A percentile compares a stretch with the other conserved stretches of the same genome.
phyloP scores from a whole-genome alignment of 2,888 invertebrate genomes.

The Rotaria macrura region DNA sequence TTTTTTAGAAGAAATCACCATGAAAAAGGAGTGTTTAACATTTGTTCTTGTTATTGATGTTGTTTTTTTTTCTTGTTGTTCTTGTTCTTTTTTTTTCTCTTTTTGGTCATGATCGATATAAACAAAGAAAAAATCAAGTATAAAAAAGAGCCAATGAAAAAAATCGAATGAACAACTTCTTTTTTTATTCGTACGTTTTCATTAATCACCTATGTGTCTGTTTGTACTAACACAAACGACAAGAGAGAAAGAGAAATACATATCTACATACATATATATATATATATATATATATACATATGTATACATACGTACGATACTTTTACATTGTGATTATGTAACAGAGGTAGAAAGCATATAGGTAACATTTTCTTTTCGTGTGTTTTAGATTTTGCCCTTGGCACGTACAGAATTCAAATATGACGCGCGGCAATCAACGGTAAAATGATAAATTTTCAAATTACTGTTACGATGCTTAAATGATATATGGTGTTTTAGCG shows the following conservation, averaged over 20 bases:
- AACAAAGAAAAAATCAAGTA: background rate
- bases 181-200: background rate
- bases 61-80: background rate
- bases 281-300: no score
- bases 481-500: background rate
- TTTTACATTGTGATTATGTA: background rate
- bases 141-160: background rate
- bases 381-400: background rate
- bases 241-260: background rate
- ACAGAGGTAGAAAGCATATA: background rate
- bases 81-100: background rate
- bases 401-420: background rate
- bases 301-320: background rate
- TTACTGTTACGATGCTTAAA: no score
- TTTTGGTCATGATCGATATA: background rate
- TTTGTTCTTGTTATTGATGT: conserved; percentile 4
- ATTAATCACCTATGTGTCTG: no score
- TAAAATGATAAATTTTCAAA: background rate
- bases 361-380: background rate
- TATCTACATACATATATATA: no score
- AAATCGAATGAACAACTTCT: background rate
- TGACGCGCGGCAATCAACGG: conserved; percentile 8
- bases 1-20: background rate
- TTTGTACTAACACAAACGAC: background rate
- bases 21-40: background rate